Evolutionary conservation across 2,113 vertebrate species (phyloP).

Genomic region (Nasalis larvatus): DNA sequence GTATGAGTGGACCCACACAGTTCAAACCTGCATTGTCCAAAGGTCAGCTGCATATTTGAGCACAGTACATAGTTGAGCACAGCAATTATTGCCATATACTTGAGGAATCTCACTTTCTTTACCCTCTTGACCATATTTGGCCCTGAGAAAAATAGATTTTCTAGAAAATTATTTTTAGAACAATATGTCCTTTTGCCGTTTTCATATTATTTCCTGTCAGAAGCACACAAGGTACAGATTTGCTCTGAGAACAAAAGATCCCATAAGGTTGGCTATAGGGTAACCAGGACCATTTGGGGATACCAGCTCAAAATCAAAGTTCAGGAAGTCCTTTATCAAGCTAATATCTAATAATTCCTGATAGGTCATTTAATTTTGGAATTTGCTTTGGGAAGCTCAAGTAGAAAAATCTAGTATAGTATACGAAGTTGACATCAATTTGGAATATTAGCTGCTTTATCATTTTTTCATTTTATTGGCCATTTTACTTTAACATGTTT

Average conservation of each 20-base stretch:
- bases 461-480: background rate
- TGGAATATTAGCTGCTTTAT: slow-evolving; percentile 19
- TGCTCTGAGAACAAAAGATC: background rate
- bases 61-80: background rate
- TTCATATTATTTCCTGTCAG: background rate
- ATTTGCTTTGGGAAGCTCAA: slow-evolving; percentile 32
- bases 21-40: background rate
- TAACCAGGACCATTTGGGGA: background rate
- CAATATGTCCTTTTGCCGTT: background rate
- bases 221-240: background rate
- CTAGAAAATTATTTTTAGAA: background rate
- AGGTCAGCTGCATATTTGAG: background rate
- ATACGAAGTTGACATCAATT: background rate
- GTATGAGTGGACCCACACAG: background rate
- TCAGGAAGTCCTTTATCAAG: slow-evolving; percentile 5
- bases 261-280: background rate
- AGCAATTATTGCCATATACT: background rate
- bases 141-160: background rate
- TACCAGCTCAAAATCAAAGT: slow-evolving; percentile 1
- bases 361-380: background rate
- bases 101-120: background rate
- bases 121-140: background rate
- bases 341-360: background rate
- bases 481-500: slow-evolving; percentile 40
- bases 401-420: background rate